These are phyloP conservation scores for Troides aeacus DNA, from an alignment of 2,888 invertebrate species.

Conservation along the genomic window DNA sequence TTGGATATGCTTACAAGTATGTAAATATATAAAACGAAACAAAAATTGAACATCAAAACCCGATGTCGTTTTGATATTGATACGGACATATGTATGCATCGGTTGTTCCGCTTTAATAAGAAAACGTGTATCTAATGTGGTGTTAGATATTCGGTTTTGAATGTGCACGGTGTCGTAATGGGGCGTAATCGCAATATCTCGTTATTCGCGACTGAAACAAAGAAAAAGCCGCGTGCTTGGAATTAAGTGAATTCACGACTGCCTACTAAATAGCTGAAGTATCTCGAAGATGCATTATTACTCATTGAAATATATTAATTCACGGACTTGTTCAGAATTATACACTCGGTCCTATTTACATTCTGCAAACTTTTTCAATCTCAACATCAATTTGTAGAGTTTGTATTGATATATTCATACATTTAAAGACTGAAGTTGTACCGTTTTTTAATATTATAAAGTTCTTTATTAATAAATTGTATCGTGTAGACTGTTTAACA, in stretches of 20 bases:
- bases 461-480: too few relatives aligned
- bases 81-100: slow-evolving; percentile 65
- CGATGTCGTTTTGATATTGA: slow-evolving; percentile 37
- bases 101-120: slow-evolving; percentile 69
- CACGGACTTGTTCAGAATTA: slow-evolving; percentile 11
- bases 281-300: slow-evolving; percentile 34
- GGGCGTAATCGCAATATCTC: slow-evolving; percentile 76
- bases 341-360: slow-evolving; percentile 5
- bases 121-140: slow-evolving; percentile 74
- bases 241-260: slow-evolving; percentile 43
- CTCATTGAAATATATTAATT: slow-evolving; percentile 26
- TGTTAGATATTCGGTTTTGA: slow-evolving; percentile 75
- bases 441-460: too few relatives aligned
- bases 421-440: too few relatives aligned
- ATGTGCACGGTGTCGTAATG: slow-evolving; percentile 73
- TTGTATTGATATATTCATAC: background rate
- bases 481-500: too few relatives aligned
- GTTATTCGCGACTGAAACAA: slow-evolving; percentile 75
- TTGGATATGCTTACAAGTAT: too few relatives aligned
- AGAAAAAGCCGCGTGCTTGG: slow-evolving; percentile 69
- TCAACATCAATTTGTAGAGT: background rate
- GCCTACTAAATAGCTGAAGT: slow-evolving; percentile 35
- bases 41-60: background rate
- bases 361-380: slow-evolving; percentile 12
- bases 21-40: too few relatives aligned